Conservation (phyloP, 2,888 invertebrate species). For the Caradrina clavipalpis region DNA sequence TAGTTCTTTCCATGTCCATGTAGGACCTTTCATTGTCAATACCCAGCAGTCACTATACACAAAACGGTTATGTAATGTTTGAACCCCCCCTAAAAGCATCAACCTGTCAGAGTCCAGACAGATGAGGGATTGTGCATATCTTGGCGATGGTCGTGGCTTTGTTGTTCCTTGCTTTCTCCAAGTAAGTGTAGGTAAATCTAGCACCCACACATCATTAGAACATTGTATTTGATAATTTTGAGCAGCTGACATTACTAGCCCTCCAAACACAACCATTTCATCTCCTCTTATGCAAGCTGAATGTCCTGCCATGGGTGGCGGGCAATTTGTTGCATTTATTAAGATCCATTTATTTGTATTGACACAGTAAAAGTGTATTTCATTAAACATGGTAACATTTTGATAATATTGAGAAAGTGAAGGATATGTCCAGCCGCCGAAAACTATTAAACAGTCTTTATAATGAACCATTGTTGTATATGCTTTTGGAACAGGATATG, state of each 20-base stretch:
- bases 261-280: conserved; percentile 96
- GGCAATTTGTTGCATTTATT: conserved; percentile 92
- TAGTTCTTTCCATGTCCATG: conserved; percentile 95
- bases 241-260: conserved; percentile 90
- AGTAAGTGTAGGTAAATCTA: conserved; percentile 93
- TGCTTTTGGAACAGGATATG: conserved; percentile 98
- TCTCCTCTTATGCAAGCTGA: conserved; percentile 96
- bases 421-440: conserved; percentile 99
- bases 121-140: conserved; percentile 98
- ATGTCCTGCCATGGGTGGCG: conserved; percentile 97
- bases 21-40: conserved; percentile 93
- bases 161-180: conserved; percentile 95
- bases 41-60: conserved; percentile 98
- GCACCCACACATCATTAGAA: conserved; percentile 97
- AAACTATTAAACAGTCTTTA: conserved; percentile 95
- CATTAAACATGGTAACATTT: conserved; percentile 97
- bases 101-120: conserved; percentile 94
- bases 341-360: conserved; percentile 95
- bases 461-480: conserved; percentile 98
- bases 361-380: conserved; percentile 97
- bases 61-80: conserved; percentile 94
- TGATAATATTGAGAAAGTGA: conserved; percentile 96
- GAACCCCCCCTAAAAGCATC: conserved; percentile 96
- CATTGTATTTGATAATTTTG: conserved; percentile 87
- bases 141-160: conserved; percentile 93